These are phyloP conservation scores for Heliothis peltigera DNA, from an alignment of 2,888 invertebrate species.

Conservation along the genomic window DNA sequence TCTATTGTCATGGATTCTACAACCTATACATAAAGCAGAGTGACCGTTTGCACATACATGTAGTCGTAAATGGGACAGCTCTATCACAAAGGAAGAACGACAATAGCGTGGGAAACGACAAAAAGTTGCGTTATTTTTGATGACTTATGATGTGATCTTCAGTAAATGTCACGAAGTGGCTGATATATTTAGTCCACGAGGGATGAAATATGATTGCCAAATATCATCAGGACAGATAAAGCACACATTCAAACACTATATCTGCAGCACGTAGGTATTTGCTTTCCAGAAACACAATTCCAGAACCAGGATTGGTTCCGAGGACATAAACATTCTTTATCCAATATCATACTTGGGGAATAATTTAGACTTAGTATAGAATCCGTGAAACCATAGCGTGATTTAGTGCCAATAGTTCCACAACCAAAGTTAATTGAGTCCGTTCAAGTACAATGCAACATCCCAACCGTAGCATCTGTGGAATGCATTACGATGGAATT, in stretches of 20 bases:
- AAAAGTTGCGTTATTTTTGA: conserved; percentile 25
- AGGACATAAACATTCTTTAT: too few relatives aligned
- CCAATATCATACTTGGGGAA: too few relatives aligned
- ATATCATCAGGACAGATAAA: background rate
- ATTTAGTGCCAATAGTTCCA: background rate
- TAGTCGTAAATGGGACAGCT: conserved; percentile 28
- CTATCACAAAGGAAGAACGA: conserved; percentile 33
- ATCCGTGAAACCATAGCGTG: background rate
- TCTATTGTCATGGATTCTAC: conserved; percentile 68
- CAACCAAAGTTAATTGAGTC: conserved; percentile 30
- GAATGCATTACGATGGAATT: conserved; percentile 48
- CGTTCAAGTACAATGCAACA: conserved; percentile 33
- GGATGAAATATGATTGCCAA: background rate
- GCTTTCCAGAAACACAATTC: too few relatives aligned
- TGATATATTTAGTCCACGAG: background rate
- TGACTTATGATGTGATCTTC: conserved; percentile 22
- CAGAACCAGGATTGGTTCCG: too few relatives aligned
- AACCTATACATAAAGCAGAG: conserved; percentile 53
- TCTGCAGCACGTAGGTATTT: too few relatives aligned
- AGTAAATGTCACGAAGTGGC: conserved; percentile 5
- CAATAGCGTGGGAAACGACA: conserved; percentile 35
- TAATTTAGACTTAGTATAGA: background rate
- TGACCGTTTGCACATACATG: conserved; percentile 34
- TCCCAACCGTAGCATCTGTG: conserved; percentile 34
- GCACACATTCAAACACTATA: too few relatives aligned